phyloP scores from a whole-genome alignment of 2,797 vertebrate genomes.

The Crocodylus rhombifer region DNA sequence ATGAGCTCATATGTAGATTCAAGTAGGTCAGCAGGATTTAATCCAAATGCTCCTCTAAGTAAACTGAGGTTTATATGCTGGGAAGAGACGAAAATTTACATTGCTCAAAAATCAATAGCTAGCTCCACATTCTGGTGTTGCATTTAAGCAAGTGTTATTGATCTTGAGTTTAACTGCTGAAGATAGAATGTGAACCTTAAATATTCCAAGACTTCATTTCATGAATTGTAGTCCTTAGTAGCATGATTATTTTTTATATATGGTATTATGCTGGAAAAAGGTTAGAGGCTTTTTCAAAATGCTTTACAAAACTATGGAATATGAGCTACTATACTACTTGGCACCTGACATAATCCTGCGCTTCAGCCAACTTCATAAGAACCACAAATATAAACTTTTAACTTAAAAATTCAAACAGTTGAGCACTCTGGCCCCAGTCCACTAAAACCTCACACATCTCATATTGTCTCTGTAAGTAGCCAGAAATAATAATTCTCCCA shows the following conservation, averaged over 20 bases:
- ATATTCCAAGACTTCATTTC: background rate
- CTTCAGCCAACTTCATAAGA: background rate
- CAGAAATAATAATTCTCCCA: no score
- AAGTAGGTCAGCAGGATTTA: background rate
- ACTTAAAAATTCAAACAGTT: accelerated
- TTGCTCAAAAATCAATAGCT: background rate
- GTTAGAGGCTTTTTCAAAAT: accelerated
- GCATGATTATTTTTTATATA: accelerated
- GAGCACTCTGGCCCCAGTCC: background rate
- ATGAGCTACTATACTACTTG: no score
- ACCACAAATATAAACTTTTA: accelerated
- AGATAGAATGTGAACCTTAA: accelerated
- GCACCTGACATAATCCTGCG: background rate
- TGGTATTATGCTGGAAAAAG: background rate
- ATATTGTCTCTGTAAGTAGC: no score
- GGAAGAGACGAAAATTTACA: background rate
- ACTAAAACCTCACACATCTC: no score
- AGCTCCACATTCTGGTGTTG: background rate
- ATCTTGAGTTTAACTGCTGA: background rate
- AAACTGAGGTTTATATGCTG: background rate
- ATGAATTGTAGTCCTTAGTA: accelerated
- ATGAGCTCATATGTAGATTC: background rate
- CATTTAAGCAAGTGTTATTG: background rate
- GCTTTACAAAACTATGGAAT: background rate
- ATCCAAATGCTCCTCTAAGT: background rate